Conservation (phyloP, 2,888 invertebrate species). For the Drosophila acutilabella region DNA sequence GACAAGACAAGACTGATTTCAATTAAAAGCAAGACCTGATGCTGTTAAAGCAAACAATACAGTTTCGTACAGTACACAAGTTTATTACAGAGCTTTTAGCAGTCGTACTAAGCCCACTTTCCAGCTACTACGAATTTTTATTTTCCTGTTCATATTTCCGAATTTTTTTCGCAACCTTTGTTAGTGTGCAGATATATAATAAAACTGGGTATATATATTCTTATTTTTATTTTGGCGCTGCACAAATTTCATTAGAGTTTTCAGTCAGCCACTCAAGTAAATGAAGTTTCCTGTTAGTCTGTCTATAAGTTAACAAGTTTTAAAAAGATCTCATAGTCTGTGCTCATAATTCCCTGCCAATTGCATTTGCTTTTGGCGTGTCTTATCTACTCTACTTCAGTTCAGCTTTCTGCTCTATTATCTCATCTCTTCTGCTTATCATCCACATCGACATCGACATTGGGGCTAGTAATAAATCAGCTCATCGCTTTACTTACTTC, state of each 20-base stretch:
- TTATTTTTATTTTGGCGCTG: conserved; percentile 17
- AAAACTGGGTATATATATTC: conserved; percentile 35
- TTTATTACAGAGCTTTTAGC: too few species aligned
- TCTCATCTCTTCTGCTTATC: conserved; percentile 41
- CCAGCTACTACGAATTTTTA: background rate
- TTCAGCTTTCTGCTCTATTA: conserved; percentile 12
- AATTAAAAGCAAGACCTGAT: too few species aligned
- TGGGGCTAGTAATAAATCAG: conserved; percentile 74
- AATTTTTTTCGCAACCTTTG: conserved; percentile 23
- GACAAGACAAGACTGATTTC: too few species aligned
- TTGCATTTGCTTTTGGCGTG: conserved; percentile 62
- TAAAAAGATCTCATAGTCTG: conserved; percentile 49
- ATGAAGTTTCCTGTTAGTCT: conserved; percentile 51
- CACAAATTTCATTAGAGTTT: conserved; percentile 71
- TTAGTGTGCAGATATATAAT: conserved; percentile 40
- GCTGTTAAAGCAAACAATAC: too few species aligned
- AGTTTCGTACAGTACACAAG: too few species aligned
- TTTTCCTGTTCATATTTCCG: background rate
- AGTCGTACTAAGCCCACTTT: too few species aligned
- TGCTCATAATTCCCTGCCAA: conserved; percentile 68
- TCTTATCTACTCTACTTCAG: conserved; percentile 40
- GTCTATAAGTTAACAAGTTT: conserved; percentile 1
- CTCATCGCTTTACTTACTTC: conserved; percentile 56
- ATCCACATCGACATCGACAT: conserved; percentile 58
- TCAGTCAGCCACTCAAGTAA: conserved; percentile 66